These are phyloP conservation scores for Porites lutea DNA, from an alignment of 64 coral and sea anemone species.

Conservation along the genomic window DNA sequence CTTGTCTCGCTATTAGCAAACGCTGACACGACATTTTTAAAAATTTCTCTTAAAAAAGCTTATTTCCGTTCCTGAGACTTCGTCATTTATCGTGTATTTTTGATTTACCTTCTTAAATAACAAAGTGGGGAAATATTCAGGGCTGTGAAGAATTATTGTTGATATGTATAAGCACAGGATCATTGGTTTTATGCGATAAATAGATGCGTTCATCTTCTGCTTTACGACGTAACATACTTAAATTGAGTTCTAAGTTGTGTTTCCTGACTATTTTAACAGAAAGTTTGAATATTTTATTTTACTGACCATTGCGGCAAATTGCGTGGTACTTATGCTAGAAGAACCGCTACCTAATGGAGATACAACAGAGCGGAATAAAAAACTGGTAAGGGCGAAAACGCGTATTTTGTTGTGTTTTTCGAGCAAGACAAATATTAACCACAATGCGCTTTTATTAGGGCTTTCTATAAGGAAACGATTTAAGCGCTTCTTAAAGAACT, in stretches of 20 bases:
- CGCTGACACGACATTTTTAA: slow-evolving; percentile 19
- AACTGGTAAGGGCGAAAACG: slow-evolving; percentile 92
- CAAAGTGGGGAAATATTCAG: no score
- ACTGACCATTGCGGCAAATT: slow-evolving; percentile 95
- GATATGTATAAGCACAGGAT: neutral
- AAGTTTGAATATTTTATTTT: slow-evolving; percentile 99
- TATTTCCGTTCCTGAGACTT: neutral
- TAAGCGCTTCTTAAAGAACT: neutral
- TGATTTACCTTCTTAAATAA: neutral
- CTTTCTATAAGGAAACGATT: slow-evolving; percentile 20
- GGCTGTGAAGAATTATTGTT: neutral
- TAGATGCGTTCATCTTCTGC: slow-evolving; percentile 49
- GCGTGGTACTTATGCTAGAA: slow-evolving; percentile 91
- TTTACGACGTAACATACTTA: slow-evolving; percentile 7
- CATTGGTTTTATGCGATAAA: slow-evolving; percentile 18
- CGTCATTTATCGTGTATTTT: neutral
- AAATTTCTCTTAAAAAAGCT: neutral
- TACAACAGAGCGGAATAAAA: slow-evolving; percentile 83
- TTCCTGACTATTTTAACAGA: slow-evolving; percentile 81
- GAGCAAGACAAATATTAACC: neutral
- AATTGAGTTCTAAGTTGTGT: slow-evolving; percentile 57
- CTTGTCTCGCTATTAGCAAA: neutral
- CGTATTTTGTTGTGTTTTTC: neutral
- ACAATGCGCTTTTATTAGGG: neutral
- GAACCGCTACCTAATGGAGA: slow-evolving; percentile 89